Evolutionary conservation across 2,888 invertebrate genomes (phyloP).

Genomic region (Catocala sponsa): DNA sequence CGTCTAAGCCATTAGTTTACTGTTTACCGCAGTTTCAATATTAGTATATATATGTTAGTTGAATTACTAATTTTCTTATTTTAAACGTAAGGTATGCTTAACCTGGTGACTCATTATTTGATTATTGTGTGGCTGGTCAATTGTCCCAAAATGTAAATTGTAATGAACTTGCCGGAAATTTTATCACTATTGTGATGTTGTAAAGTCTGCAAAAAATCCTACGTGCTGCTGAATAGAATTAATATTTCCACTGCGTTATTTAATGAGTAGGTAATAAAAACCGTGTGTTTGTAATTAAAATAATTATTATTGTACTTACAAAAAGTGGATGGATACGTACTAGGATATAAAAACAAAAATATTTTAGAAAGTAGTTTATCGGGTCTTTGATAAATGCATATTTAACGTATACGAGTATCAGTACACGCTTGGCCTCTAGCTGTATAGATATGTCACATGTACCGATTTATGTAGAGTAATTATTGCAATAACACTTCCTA

Average conservation of each 20-base stretch:
- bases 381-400: slow-evolving; percentile 33
- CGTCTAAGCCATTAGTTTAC: no score
- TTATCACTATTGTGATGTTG: slow-evolving; percentile 6
- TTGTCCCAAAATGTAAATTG: slow-evolving; percentile 5
- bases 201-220: slow-evolving; percentile 3
- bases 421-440: slow-evolving; percentile 35
- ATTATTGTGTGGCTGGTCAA: not conserved
- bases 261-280: slow-evolving; percentile 7
- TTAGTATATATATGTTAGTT: not conserved
- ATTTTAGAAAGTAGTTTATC: slow-evolving; percentile 44
- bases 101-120: slow-evolving; percentile 4
- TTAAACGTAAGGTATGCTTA: no score
- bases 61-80: no score
- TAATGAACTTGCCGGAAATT: slow-evolving; percentile 8
- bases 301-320: not conserved
- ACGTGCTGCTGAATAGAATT: not conserved
- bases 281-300: slow-evolving; percentile 1
- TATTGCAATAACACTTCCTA: slow-evolving; percentile 46
- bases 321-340: not conserved
- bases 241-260: slow-evolving; percentile 8
- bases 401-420: slow-evolving; percentile 10
- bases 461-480: slow-evolving; percentile 35
- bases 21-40: no score
- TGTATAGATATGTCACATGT: slow-evolving; percentile 15
- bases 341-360: slow-evolving; percentile 10